phyloP scores from a whole-genome alignment of 2,113 vertebrate genomes.

The Drymodes brunneopygia region DNA sequence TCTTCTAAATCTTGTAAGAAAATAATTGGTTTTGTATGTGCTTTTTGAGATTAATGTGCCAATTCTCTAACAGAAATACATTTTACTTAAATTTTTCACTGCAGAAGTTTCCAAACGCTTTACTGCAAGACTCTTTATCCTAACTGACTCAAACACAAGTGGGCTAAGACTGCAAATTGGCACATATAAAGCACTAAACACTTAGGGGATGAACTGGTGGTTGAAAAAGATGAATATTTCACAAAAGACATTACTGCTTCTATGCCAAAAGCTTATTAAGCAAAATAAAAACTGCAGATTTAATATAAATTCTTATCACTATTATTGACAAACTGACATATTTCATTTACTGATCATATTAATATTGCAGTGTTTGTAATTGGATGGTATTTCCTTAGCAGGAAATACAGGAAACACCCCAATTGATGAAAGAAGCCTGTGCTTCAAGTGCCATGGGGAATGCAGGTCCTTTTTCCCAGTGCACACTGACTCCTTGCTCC shows the following conservation, averaged over 20 bases:
- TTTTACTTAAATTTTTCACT: conserved; percentile 37
- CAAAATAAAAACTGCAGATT: not conserved
- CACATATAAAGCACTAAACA: not conserved
- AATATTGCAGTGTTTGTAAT: not conserved
- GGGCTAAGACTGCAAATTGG: not conserved
- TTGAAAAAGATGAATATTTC: not conserved
- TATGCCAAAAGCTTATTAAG: not conserved
- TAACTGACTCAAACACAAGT: not conserved
- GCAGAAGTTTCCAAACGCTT: not conserved
- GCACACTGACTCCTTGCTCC: not conserved
- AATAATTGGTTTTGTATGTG: conserved; percentile 33
- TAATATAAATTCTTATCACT: not conserved
- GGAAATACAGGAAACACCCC: not conserved
- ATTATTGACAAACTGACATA: not conserved
- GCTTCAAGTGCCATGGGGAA: not conserved
- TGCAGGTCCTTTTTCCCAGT: not conserved
- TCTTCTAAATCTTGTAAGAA: conserved; percentile 51
- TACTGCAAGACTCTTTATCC: not conserved
- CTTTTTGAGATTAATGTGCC: conserved; percentile 22
- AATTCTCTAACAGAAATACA: conserved; percentile 44
- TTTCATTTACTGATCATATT: not conserved
- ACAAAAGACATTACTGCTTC: not conserved
- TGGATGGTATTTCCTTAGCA: not conserved
- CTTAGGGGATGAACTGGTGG: not conserved
- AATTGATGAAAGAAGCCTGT: not conserved